A percentile compares a stretch with the other conserved stretches of the same genome.
phyloP scores from a whole-genome alignment of 1,140 invertebrate species.

The Apis dorsata region DNA sequence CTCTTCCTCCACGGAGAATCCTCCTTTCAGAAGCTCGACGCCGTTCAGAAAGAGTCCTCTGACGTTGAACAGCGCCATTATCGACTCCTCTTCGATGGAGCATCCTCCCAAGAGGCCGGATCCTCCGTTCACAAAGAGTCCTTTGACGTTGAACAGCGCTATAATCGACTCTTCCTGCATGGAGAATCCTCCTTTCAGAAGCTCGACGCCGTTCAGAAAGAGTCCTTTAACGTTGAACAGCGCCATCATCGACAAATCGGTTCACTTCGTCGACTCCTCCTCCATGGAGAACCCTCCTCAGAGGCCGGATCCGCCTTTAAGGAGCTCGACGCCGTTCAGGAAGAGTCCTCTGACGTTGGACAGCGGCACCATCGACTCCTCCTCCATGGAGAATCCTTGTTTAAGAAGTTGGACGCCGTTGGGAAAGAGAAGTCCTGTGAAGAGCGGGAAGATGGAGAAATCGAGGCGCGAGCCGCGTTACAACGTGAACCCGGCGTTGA shows the following conservation, averaged over 20 bases:
- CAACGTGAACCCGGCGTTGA: constrained; percentile 74
- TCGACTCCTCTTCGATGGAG: constrained; percentile 37
- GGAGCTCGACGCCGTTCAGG: too few relatives aligned
- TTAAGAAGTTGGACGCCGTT: too few relatives aligned
- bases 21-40: background rate
- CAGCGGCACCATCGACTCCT: background rate
- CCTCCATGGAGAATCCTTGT: constrained; percentile 31
- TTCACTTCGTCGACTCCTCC: constrained; percentile 63
- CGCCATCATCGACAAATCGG: too few relatives aligned
- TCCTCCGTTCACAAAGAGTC: background rate
- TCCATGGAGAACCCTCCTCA: too few relatives aligned
- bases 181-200: constrained; percentile 25
- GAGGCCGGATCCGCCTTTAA: background rate
- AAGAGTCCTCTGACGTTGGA: too few relatives aligned
- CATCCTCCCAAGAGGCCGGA: background rate
- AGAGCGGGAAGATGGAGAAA: too few relatives aligned
- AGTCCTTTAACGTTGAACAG: background rate
- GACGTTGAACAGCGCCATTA: background rate
- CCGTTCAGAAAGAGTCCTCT: too few relatives aligned
- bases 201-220: too few relatives aligned
- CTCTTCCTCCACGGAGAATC: constrained; percentile 42
- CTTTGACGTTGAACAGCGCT: background rate
- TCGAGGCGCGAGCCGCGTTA: constrained; percentile 12
- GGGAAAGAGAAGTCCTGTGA: too few relatives aligned
- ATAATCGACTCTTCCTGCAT: constrained; percentile 9